phyloP scores from a whole-genome alignment of 2,113 vertebrate genomes.

The Catharus bicknelli region DNA sequence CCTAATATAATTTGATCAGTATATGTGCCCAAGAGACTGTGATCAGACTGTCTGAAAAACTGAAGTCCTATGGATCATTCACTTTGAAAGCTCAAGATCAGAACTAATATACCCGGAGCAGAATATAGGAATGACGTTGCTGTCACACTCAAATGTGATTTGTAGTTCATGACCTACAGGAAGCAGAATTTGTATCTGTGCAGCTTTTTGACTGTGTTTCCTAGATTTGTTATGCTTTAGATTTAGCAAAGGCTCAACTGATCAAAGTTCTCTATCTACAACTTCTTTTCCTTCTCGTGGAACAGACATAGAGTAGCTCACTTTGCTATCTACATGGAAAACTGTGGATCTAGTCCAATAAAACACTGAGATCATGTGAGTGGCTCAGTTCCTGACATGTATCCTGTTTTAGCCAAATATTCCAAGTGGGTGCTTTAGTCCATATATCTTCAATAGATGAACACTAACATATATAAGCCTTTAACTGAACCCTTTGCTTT shows the following conservation, averaged over 20 bases:
- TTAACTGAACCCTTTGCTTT: background rate
- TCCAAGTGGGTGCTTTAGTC: background rate
- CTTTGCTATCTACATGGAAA: background rate
- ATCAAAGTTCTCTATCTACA: background rate
- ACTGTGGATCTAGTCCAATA: background rate
- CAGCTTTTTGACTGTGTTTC: slow-evolving; percentile 28
- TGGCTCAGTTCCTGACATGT: background rate
- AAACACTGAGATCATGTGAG: background rate
- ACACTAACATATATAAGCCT: background rate
- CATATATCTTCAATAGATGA: background rate
- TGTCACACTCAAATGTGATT: background rate
- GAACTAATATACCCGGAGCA: background rate
- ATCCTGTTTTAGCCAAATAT: background rate
- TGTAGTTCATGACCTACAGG: background rate
- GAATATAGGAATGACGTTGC: background rate
- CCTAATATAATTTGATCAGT: background rate
- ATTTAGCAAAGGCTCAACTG: background rate
- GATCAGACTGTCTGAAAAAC: background rate
- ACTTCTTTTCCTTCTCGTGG: background rate
- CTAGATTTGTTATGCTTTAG: slow-evolving; percentile 31
- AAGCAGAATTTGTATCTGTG: background rate
- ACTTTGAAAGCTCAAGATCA: background rate
- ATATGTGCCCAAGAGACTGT: background rate
- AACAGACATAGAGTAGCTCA: background rate
- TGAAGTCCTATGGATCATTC: background rate